Evolutionary conservation across 2,888 invertebrate genomes (phyloP).

Genomic region (Prenolepis imparis): DNA sequence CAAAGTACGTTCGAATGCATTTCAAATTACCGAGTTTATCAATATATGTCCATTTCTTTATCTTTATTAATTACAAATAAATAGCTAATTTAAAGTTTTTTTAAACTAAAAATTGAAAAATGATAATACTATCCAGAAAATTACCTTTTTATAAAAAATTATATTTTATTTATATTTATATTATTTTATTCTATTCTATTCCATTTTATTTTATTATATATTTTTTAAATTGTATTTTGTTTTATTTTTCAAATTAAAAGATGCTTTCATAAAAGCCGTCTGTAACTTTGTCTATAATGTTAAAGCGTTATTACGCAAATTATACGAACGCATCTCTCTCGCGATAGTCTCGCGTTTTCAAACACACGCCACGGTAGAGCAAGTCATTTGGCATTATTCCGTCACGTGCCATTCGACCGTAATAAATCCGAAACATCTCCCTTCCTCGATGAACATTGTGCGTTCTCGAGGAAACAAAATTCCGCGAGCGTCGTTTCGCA

Average conservation of each 20-base stretch:
- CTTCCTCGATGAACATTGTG: conserved; percentile 32
- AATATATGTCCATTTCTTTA: neutral
- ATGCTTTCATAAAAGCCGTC: neutral
- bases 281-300: too few relatives aligned
- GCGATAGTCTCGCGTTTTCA: neutral
- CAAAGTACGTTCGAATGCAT: neutral
- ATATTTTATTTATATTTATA: too few relatives aligned
- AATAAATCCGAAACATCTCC: conserved; percentile 38
- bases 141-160: neutral
- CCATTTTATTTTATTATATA: too few relatives aligned
- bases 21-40: neutral
- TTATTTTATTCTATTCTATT: too few relatives aligned
- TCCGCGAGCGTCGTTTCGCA: conserved; percentile 65
- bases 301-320: neutral
- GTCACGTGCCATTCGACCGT: conserved; percentile 23
- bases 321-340: conserved; percentile 20
- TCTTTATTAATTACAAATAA: neutral
- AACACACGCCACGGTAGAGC: conserved; percentile 47
- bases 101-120: neutral
- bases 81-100: neutral
- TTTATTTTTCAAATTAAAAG: neutral
- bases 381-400: conserved; percentile 34
- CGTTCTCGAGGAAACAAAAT: conserved; percentile 65
- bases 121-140: neutral
- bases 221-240: neutral